Evolutionary conservation across 2,113 vertebrate genomes (phyloP).

Genomic region (Brienomyrus longianalis): DNA sequence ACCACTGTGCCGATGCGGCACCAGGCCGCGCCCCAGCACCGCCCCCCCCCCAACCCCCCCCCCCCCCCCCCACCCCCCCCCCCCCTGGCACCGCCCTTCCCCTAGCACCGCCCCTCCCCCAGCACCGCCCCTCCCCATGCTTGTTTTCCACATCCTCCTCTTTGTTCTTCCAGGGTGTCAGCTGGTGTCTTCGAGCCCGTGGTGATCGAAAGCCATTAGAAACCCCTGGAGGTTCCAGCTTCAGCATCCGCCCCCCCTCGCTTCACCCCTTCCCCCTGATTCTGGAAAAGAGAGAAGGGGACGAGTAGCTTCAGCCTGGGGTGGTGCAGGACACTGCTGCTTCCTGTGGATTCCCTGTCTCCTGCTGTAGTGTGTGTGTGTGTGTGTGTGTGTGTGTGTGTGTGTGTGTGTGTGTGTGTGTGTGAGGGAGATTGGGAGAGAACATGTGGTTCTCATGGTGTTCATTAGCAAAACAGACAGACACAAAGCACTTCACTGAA

Average conservation of each 20-base stretch:
- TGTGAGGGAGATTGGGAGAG: not conserved
- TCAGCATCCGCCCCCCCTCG: not conserved
- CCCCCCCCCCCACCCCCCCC: not conserved
- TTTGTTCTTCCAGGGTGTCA: slow-evolving; percentile 66
- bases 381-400: slow-evolving; percentile 9
- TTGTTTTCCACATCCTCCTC: not conserved
- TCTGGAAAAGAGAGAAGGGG: not conserved
- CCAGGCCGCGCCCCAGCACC: not conserved
- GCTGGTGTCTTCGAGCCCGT: slow-evolving; percentile 91
- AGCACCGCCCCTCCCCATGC: not conserved
- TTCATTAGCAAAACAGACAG: not conserved
- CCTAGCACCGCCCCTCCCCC: no score
- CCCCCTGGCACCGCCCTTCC: no score
- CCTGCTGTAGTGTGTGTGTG: slow-evolving; percentile 7
- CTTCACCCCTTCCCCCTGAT: no score
- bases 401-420: slow-evolving; percentile 1
- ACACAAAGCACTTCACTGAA: not conserved
- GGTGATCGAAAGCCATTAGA: slow-evolving; percentile 90
- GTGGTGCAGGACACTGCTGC: not conserved
- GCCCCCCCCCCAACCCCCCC: not conserved
- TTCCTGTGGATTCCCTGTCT: not conserved
- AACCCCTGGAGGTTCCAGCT: not conserved
- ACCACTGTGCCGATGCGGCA: not conserved
- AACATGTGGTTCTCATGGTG: slow-evolving; percentile 2
- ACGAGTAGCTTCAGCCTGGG: not conserved